Conservation (phyloP, 2,888 invertebrate genomes). For the Diarsia mendica region DNA sequence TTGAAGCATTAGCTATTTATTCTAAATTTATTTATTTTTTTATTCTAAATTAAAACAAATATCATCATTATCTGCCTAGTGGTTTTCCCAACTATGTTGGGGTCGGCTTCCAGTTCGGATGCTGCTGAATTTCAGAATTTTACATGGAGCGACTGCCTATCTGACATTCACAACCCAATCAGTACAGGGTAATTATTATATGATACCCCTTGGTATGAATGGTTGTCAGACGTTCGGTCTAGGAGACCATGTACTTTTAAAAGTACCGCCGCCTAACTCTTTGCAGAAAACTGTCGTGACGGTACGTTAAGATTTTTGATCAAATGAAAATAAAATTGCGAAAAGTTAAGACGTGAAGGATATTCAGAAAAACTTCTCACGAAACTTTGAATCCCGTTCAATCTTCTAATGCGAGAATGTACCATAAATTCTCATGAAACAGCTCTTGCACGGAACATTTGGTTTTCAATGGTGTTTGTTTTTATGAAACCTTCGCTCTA, state of each 20-base stretch:
- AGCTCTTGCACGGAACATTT: conserved; percentile 35
- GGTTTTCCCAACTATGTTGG: too few species aligned
- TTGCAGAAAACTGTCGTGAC: background rate
- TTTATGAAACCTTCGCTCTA: conserved; percentile 7
- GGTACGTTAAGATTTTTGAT: background rate
- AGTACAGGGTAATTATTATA: too few species aligned
- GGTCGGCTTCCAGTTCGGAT: too few species aligned
- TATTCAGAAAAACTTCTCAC: background rate
- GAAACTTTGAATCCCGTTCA: conserved; percentile 24
- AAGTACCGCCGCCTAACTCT: background rate
- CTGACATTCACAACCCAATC: too few species aligned
- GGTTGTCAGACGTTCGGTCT: background rate
- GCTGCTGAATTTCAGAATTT: too few species aligned
- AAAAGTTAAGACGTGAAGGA: background rate
- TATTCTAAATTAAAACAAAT: too few species aligned
- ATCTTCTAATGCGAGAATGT: conserved; percentile 15
- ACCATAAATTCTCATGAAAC: conserved; percentile 37
- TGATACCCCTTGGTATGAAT: too few species aligned
- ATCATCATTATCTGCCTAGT: too few species aligned
- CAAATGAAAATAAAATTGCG: background rate
- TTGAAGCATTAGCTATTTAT: too few species aligned
- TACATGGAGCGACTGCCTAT: too few species aligned
- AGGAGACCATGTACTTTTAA: background rate
- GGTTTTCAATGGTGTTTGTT: conserved; percentile 35
- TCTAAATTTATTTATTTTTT: too few species aligned